Evolutionary conservation across 2,888 invertebrate genomes (phyloP), one percentile per base, ranked within the genome.

Genomic region (Tribolium freemani): DNA sequence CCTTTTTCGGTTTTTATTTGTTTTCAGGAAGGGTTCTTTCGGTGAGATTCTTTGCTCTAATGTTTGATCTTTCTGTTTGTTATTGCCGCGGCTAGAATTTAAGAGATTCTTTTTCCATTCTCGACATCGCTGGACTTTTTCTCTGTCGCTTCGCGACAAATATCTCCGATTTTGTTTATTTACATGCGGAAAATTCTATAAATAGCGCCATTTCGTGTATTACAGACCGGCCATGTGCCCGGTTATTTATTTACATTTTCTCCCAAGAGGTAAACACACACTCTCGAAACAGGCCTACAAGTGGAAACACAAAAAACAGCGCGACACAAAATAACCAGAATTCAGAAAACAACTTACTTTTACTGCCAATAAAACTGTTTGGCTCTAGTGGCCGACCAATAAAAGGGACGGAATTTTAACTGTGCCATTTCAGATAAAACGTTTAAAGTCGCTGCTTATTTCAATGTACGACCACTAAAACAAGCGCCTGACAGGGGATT

Each of bases 51-150:
- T 75, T 69, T 56, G 57, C 71, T 57, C 72, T 72, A 69, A 71
- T 72, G 75, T 67, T 73, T 73, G 75, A 74, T 74, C 75, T 74
- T 57, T 69, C 72, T 71, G 75, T 73, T 74, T 72, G 75, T 74
- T 74, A 74, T 73, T 73, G 73, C 75, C 74, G 74, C 72, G 58
- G 68, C 72, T 71, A 63, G 68, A 68, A 73, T 75, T 71, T 68
- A 71, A 63, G 69, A 72, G 67, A 70, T 72, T 75, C 69, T 48
- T 72, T 72, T 73, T 72, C 50, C 44, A 45, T 68, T 68, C 71
- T 54, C 30, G 54, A 51, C 72, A 72, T 75, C 67, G 70, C 60
- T 61, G 58, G 51, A 54, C 51, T 51, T 56, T 70, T 67, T 64
- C 45, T 61, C 30, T 53, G 38, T 67, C 68, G 56, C 50, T 48